Evolutionary conservation across 2,113 vertebrate genomes (phyloP).

Genomic region (Lasiurus borealis): DNA sequence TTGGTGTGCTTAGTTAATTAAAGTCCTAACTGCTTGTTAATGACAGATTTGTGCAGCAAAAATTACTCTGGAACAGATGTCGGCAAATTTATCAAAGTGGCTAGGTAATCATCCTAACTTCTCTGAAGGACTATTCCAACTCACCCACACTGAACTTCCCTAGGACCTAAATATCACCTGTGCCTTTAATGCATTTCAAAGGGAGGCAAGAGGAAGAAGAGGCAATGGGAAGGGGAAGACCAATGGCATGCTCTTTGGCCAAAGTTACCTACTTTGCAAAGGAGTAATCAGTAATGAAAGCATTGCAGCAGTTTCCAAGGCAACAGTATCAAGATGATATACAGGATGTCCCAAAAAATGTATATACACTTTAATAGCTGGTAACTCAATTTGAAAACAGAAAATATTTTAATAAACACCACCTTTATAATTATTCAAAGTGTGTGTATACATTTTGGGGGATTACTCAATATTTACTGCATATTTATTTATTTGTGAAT

Average conservation of each 20-base stretch:
- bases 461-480: too few species aligned
- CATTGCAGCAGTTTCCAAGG: not conserved
- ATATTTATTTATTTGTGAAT: not conserved
- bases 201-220: not conserved
- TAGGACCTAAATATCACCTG: not conserved
- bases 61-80: constrained; percentile 83
- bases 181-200: not conserved
- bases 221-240: not conserved
- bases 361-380: too few species aligned
- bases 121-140: not conserved
- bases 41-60: constrained; percentile 75
- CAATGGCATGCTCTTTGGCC: not conserved
- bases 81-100: constrained; percentile 74
- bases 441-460: too few species aligned
- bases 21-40: constrained; percentile 77
- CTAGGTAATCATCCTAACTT: constrained; percentile 64
- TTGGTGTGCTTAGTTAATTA: constrained; percentile 82
- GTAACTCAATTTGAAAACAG: too few species aligned
- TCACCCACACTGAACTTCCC: not conserved
- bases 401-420: too few species aligned
- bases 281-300: not conserved
- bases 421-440: too few species aligned
- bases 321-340: not conserved
- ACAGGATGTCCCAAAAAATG: not conserved
- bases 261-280: constrained; percentile 38